Evolutionary conservation across 2,888 invertebrate genomes (phyloP), one percentile per base, ranked within the genome.

Genomic region (Augochlorella aurata): DNA sequence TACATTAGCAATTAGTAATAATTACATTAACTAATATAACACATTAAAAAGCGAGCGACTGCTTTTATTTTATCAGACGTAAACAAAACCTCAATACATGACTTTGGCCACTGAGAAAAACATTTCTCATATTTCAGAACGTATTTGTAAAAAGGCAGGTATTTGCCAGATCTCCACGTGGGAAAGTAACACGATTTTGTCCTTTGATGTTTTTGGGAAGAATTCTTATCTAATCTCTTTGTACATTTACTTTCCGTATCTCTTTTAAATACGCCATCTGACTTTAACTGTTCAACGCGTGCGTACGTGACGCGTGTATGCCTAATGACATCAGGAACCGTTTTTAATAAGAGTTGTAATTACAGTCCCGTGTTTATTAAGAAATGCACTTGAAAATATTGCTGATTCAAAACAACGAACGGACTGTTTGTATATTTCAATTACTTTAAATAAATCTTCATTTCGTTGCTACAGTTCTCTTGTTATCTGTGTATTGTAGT

Each of bases 241-340:
- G 65, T 72, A 47, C 75, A 80, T 84, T 84, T 84, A 74, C 75
- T 74, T 58, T 54, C 74, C 82, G 72, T 83, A 83, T 85, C 81
- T 83, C 61, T 65, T 24, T 81, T 72, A 71, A 72, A 74, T 52
- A 73, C 47, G 77, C 52, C 21, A 52, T 52, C 47, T 44, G 63
- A 65, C 45, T 18, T 74, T 21, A 54, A 72, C 45, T 44, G 54
- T 52, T 71, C 5, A 12, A 54, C 24, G n/a, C 24, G 29, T 54
- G 38, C 65, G 54, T 71, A 21, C 21, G 21, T 21, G 70, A 67
- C 52, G 24, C 63, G 58, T 24, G 74, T 49, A 44, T 54, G 21
- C 52, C 16, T 14, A 9, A 70, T 45, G 54, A 70, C 29, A 47
- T 14, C 18, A 38, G 44, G 29, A 63, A 71, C 24, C n/a, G 58